phyloP scores from a whole-genome alignment of 2,113 vertebrate genomes.

The Eudyptes chrysolophus region DNA sequence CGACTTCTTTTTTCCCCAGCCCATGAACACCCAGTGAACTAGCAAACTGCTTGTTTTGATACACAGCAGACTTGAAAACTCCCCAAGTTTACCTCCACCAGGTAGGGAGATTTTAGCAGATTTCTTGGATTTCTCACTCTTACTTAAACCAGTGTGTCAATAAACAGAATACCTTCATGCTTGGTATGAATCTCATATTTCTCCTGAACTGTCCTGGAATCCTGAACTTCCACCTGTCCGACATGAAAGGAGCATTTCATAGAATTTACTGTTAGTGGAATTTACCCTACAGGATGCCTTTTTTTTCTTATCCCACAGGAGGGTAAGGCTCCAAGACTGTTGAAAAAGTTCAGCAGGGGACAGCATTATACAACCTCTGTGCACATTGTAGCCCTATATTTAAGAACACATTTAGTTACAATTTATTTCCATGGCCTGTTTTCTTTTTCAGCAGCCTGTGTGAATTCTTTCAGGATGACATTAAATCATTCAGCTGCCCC shows the following conservation, averaged over 20 bases:
- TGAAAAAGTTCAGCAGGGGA: background rate
- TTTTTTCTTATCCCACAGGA: background rate
- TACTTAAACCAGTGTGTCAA: background rate
- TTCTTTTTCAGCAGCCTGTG: slow-evolving; percentile 32
- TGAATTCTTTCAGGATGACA: slow-evolving; percentile 50
- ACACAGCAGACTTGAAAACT: background rate
- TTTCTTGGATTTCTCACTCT: background rate
- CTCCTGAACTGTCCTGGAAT: background rate
- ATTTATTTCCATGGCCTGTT: slow-evolving; percentile 56
- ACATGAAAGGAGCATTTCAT: background rate
- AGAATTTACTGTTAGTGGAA: background rate
- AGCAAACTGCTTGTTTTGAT: background rate
- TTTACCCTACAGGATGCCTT: background rate
- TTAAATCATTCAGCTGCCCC: slow-evolving; percentile 42
- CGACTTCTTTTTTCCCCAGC: background rate
- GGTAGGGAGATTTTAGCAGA: background rate
- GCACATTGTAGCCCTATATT: slow-evolving; percentile 14
- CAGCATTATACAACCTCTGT: background rate
- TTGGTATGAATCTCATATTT: background rate
- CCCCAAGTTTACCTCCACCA: background rate
- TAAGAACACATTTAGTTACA: slow-evolving; percentile 40
- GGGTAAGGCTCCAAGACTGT: background rate
- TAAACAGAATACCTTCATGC: background rate
- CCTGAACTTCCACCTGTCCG: background rate
- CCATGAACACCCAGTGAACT: background rate